Percentiles rank a stretch among this genome's conserved stretches.
Conservation (phyloP, 2,888 invertebrate species). For the Lutraria lutraria region DNA sequence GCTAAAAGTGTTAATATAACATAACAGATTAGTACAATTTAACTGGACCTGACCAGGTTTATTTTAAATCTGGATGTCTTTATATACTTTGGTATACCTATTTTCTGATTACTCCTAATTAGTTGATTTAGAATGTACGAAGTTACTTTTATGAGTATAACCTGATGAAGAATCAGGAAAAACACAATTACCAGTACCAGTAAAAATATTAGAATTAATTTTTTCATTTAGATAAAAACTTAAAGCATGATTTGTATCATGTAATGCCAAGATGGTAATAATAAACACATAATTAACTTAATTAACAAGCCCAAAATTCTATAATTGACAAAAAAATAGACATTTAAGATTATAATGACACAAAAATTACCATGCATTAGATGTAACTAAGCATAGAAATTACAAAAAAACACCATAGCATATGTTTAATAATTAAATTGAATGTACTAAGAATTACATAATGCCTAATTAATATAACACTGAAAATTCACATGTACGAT, state of each 20-base stretch:
- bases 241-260: not conserved
- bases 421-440: not conserved
- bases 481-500: not conserved
- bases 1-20: too few relatives aligned
- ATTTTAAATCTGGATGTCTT: too few relatives aligned
- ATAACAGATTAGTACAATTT: too few relatives aligned
- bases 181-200: too few relatives aligned
- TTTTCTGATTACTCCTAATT: too few relatives aligned
- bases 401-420: not conserved
- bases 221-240: not conserved
- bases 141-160: not conserved
- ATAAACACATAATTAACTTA: slow-evolving; percentile 3
- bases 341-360: not conserved
- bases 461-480: not conserved
- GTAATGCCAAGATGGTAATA: not conserved
- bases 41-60: too few relatives aligned
- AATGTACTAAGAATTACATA: not conserved
- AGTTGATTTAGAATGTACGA: not conserved
- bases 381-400: not conserved
- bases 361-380: not conserved
- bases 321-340: slow-evolving; percentile 8
- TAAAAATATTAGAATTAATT: too few relatives aligned
- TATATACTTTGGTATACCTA: too few relatives aligned
- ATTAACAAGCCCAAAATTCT: not conserved
- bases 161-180: not conserved